These are phyloP conservation scores for Manis javanica DNA, from an alignment of 2,797 vertebrate genomes.

Conservation along the genomic window DNA sequence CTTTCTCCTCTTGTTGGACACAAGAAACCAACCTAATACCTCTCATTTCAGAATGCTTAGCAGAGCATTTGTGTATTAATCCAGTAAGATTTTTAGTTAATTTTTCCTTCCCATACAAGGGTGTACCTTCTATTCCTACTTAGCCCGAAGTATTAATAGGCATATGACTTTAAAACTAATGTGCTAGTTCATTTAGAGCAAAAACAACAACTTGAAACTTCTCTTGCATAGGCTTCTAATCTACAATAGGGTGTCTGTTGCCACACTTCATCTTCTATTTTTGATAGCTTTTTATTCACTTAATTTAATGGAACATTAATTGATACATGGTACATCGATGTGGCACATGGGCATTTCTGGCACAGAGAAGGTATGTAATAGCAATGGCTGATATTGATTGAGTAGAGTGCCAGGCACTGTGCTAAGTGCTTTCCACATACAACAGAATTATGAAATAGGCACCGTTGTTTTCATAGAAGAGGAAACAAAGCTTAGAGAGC, in stretches of 20 bases:
- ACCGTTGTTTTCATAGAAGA: background rate
- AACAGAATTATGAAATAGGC: background rate
- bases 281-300: background rate
- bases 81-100: background rate
- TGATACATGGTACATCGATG: no score
- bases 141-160: background rate
- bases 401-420: background rate
- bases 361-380: background rate
- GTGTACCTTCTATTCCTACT: background rate
- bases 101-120: background rate
- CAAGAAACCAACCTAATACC: background rate
- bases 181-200: background rate
- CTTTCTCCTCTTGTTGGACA: background rate
- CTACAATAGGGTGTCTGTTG: background rate
- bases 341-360: background rate
- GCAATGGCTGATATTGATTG: background rate
- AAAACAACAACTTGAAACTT: background rate
- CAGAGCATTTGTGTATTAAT: background rate
- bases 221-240: background rate
- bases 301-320: background rate
- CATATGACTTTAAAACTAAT: background rate
- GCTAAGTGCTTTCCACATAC: background rate
- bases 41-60: background rate
- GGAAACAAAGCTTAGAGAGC: background rate
- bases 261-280: background rate